Conservation (phyloP, 2,113 vertebrate genomes). For the Silurus meridionalis region DNA sequence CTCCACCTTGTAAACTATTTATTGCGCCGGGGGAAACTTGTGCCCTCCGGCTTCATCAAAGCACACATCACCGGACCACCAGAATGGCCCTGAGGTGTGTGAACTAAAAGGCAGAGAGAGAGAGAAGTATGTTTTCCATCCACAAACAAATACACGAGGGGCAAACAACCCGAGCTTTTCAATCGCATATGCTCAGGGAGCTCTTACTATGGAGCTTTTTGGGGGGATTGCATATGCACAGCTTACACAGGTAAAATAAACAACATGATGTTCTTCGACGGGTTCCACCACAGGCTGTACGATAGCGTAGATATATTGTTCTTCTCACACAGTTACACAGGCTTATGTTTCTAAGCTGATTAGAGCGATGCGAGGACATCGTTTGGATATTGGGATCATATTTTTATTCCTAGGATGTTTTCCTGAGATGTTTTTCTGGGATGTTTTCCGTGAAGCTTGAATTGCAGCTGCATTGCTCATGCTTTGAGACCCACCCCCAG, state of each 20-base stretch:
- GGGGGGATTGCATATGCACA: neutral
- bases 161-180: neutral
- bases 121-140: neutral
- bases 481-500: conserved; percentile 11
- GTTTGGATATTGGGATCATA: neutral
- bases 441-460: neutral
- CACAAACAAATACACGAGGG: neutral
- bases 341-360: neutral
- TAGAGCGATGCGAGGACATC: neutral
- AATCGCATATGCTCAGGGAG: neutral
- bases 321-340: neutral
- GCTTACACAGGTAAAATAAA: neutral
- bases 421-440: neutral
- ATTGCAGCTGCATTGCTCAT: neutral
- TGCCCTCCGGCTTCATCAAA: conserved; percentile 13
- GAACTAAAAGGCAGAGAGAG: neutral
- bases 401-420: neutral
- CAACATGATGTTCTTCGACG: neutral
- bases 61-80: neutral
- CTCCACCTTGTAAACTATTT: neutral
- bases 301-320: neutral
- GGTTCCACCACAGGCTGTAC: neutral
- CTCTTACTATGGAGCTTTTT: neutral
- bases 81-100: neutral
- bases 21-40: neutral